These are phyloP conservation scores for Porites cylindrica DNA, from an alignment of 92 coral and sea anemone species.

Conservation along the genomic window DNA sequence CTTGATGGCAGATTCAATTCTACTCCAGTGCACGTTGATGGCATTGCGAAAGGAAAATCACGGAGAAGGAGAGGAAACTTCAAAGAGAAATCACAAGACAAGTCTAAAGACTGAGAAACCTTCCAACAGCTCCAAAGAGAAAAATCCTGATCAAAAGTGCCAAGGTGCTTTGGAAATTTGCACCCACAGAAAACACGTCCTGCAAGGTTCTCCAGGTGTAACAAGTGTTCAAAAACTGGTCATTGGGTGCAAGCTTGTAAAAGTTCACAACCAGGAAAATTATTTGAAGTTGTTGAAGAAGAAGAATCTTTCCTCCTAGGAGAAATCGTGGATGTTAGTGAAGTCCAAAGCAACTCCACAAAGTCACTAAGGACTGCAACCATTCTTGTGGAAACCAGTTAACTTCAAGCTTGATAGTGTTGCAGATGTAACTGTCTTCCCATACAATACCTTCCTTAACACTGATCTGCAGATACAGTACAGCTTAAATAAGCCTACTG, in stretches of 20 bases:
- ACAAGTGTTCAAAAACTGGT: conserved; percentile 9
- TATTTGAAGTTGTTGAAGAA: conserved; percentile 11
- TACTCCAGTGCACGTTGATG: too few relatives aligned
- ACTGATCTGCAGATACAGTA: not conserved
- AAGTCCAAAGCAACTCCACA: conserved; percentile 26
- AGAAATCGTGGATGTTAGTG: conserved; percentile 40
- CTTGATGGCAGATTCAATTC: too few relatives aligned
- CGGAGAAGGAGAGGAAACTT: too few relatives aligned
- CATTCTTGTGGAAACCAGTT: not conserved
- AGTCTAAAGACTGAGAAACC: not conserved
- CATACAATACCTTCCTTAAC: too few relatives aligned
- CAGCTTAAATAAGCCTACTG: not conserved
- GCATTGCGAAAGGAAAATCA: too few relatives aligned
- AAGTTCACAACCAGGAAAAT: conserved; percentile 40
- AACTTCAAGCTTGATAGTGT: too few relatives aligned
- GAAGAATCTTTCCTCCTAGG: conserved; percentile 15
- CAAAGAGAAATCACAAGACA: too few relatives aligned
- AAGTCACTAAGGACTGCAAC: conserved; percentile 34
- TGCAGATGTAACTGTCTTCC: too few relatives aligned
- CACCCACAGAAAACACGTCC: conserved; percentile 41
- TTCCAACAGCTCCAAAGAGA: too few relatives aligned
- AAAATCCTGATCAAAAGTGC: too few relatives aligned
- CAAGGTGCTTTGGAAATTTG: conserved; percentile 18
- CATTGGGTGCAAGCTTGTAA: not conserved
- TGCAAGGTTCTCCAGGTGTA: conserved; percentile 29